phyloP scores from a whole-genome alignment of 64 coral and sea anemone species.

The Pocillopora damicornis region DNA sequence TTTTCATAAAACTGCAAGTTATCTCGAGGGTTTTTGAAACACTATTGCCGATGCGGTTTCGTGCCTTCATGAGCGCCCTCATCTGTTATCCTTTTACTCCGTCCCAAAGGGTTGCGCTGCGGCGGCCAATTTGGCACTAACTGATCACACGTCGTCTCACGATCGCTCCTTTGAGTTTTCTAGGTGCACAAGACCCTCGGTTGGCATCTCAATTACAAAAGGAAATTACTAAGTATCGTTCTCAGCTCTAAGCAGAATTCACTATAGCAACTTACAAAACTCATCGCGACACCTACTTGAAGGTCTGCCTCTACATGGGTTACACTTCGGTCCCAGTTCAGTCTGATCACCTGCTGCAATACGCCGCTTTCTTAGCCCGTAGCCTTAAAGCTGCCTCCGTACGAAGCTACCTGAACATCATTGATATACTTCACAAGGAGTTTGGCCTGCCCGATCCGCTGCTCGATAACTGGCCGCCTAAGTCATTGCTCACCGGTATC shows the following conservation, averaged over 20 bases:
- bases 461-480: slow-evolving; percentile 35
- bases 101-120: neutral
- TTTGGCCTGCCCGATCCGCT: slow-evolving; percentile 22
- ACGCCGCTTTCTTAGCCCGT: neutral
- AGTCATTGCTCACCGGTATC: neutral
- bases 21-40: slow-evolving; percentile 14
- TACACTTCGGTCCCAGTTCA: neutral
- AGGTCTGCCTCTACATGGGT: neutral
- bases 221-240: too few relatives aligned
- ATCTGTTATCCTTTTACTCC: neutral
- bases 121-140: neutral
- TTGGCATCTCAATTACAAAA: neutral
- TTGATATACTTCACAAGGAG: neutral
- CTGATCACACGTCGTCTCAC: neutral
- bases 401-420: slow-evolving; percentile 18
- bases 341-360: neutral
- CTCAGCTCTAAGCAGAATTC: too few relatives aligned
- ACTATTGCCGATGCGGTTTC: slow-evolving; percentile 13
- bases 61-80: neutral
- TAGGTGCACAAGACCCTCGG: slow-evolving; percentile 4
- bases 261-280: neutral
- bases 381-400: neutral
- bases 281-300: neutral
- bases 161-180: neutral
- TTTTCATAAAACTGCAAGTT: neutral